phyloP scores from a whole-genome alignment of 2,113 vertebrate species.

The Ranitomeya imitator region DNA sequence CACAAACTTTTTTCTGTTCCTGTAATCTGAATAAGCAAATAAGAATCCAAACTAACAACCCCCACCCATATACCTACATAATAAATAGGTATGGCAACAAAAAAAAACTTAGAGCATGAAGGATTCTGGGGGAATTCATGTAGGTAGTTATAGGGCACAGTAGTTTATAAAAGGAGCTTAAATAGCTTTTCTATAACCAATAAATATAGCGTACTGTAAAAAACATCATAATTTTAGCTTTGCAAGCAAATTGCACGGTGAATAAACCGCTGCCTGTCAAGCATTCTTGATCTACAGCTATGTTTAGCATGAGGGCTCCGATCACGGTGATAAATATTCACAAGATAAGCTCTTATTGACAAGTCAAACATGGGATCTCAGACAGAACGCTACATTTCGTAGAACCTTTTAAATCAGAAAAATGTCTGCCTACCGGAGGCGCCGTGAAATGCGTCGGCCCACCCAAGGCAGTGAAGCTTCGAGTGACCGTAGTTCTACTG shows the following conservation, averaged over 20 bases:
- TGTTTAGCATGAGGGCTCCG: constrained; percentile 25
- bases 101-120: neutral
- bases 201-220: constrained; percentile 30
- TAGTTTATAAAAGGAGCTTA: constrained; percentile 26
- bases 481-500: neutral
- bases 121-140: neutral
- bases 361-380: constrained; percentile 23
- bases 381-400: neutral
- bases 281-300: constrained; percentile 16
- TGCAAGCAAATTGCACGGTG: constrained; percentile 36
- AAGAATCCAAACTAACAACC: neutral
- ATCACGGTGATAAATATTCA: constrained; percentile 40
- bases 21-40: neutral
- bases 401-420: constrained; percentile 16
- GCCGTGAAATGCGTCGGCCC: neutral
- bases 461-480: neutral
- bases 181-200: constrained; percentile 23
- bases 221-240: constrained; percentile 31
- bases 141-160: neutral
- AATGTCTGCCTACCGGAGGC: neutral
- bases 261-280: constrained; percentile 27
- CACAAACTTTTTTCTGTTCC: neutral
- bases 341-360: constrained; percentile 26
- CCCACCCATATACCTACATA: neutral
- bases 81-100: neutral